phyloP scores from a whole-genome alignment of 2,113 vertebrate species.

The Poecile atricapillus region DNA sequence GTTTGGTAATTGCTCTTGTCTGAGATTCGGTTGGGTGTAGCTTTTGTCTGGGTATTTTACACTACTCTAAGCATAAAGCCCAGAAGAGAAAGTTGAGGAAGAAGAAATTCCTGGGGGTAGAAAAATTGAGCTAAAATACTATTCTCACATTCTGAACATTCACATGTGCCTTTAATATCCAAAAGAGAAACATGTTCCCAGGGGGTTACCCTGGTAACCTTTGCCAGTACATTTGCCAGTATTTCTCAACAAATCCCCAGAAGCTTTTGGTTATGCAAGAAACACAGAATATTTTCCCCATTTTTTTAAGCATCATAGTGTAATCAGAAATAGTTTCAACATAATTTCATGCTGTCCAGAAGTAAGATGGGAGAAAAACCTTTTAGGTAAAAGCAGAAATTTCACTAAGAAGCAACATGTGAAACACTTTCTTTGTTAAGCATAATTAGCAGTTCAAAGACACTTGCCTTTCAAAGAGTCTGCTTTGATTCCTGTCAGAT shows the following conservation, averaged over 20 bases:
- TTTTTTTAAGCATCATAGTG: background rate
- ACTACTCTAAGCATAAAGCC: background rate
- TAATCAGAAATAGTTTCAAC: background rate
- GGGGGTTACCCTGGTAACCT: background rate
- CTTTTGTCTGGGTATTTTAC: background rate
- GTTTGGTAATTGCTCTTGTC: background rate
- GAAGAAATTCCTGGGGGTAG: background rate
- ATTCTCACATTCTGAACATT: background rate
- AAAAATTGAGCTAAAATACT: background rate
- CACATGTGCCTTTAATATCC: background rate
- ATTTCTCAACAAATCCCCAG: background rate
- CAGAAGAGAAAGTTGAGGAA: background rate
- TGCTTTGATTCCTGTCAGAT: conserved; percentile 29
- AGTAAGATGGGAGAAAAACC: background rate
- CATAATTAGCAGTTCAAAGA: conserved; percentile 13
- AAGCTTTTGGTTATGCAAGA: background rate
- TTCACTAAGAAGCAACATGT: background rate
- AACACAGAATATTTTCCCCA: background rate
- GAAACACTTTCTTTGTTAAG: conserved; percentile 17
- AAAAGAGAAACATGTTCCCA: background rate
- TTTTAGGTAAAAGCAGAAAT: background rate
- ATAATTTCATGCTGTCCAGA: background rate
- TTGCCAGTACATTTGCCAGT: background rate
- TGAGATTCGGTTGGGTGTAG: background rate
- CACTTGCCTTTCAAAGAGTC: background rate